Conservation (phyloP, 2,113 vertebrate species). For the Dromiciops gliroides region DNA sequence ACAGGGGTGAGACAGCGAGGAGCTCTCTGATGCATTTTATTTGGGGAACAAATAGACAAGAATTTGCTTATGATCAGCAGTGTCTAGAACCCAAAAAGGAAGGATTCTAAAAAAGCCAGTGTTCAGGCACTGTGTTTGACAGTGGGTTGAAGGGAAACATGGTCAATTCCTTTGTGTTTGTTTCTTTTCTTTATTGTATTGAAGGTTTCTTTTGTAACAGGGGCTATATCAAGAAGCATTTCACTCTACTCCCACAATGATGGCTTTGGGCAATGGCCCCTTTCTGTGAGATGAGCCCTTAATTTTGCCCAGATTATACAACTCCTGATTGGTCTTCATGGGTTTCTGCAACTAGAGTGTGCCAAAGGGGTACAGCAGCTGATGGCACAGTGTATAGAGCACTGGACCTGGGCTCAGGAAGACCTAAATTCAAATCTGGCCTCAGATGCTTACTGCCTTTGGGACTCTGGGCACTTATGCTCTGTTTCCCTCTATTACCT, state of each 20-base stretch:
- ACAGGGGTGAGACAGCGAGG: slow-evolving; percentile 10
- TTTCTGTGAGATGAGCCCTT: neutral
- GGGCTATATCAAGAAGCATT: neutral
- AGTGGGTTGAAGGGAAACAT: neutral
- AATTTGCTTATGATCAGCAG: neutral
- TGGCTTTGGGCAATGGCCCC: neutral
- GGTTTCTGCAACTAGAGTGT: neutral
- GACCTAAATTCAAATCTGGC: neutral
- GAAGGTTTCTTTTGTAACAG: neutral
- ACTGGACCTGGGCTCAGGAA: neutral
- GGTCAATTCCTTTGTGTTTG: neutral
- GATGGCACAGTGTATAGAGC: neutral
- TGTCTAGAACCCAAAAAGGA: neutral
- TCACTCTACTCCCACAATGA: neutral
- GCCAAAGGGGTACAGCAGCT: neutral
- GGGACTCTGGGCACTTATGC: neutral
- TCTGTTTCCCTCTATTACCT: neutral
- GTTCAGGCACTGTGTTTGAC: neutral
- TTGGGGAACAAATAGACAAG: slow-evolving; percentile 1
- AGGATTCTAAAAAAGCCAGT: neutral
- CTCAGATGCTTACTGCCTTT: neutral
- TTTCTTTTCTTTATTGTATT: neutral
- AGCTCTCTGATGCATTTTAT: slow-evolving; percentile 32
- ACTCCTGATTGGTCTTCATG: neutral
- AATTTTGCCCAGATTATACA: neutral